Percentiles rank a stretch among this genome's conserved stretches.
Conservation (phyloP, 1,140 invertebrate genomes). For the Caenorhabditis briggsae region DNA sequence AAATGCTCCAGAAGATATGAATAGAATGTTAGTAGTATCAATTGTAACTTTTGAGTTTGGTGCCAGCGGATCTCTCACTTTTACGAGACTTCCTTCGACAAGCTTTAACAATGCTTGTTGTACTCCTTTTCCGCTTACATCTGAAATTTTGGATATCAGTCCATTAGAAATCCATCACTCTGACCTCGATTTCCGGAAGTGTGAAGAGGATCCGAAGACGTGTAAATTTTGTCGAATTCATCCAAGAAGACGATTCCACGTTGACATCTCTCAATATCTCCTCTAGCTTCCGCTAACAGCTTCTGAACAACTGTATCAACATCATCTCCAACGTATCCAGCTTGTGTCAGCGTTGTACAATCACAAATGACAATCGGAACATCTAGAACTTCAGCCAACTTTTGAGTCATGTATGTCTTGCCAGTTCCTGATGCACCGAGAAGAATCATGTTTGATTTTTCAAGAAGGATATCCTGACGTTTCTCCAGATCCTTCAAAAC, state of each 20-base stretch:
- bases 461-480: conserved; percentile 41
- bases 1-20: conserved; percentile 99
- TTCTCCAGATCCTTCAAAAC: conserved; percentile 17
- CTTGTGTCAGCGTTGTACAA: conserved; percentile 98
- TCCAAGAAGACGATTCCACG: conserved; percentile 95
- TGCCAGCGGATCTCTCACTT: conserved; percentile 52
- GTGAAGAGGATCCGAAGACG: conserved; percentile 91
- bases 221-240: conserved; percentile 91
- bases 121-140: conserved; percentile 97
- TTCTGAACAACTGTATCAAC: conserved; percentile 94
- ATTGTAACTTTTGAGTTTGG: conserved; percentile 78
- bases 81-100: conserved; percentile 85
- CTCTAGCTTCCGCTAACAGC: conserved; percentile 83
- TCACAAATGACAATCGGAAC: conserved; percentile 97
- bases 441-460: conserved; percentile 61
- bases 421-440: conserved; percentile 92
- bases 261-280: conserved; percentile 90
- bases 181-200: conserved; percentile 81
- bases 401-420: conserved; percentile 96
- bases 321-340: conserved; percentile 99
- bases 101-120: conserved; percentile 89
- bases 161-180: not conserved
- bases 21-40: conserved; percentile 98
- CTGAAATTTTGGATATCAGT: conserved; percentile 76
- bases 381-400: conserved; percentile 83